These are phyloP conservation scores for Rhea pennata DNA, from an alignment of 2,113 vertebrate genomes.

Conservation along the genomic window DNA sequence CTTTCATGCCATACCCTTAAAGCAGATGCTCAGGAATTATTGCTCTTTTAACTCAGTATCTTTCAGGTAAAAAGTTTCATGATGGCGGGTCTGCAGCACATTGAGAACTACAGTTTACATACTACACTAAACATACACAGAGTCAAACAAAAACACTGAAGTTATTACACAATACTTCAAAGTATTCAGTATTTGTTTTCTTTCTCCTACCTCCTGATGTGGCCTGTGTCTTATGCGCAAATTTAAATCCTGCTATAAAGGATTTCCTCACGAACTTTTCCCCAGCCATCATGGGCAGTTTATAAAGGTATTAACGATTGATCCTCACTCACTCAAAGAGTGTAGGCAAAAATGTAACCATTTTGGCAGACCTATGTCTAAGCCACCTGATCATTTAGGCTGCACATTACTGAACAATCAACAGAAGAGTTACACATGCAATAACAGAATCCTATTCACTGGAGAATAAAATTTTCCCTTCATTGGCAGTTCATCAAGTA, in stretches of 20 bases:
- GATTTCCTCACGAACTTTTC: neutral
- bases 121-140: neutral
- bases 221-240: neutral
- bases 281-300: neutral
- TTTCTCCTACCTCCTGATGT: neutral
- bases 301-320: neutral
- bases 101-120: neutral
- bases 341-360: neutral
- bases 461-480: neutral
- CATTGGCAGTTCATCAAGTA: neutral
- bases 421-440: neutral
- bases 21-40: neutral
- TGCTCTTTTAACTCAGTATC: neutral
- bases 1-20: neutral
- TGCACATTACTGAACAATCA: neutral
- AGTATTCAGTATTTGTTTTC: neutral
- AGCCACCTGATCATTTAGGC: neutral
- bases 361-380: neutral
- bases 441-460: neutral
- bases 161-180: neutral
- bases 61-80: neutral
- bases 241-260: neutral
- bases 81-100: neutral
- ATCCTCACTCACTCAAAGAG: neutral
- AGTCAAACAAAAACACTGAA: neutral